phyloP scores from a whole-genome alignment of 2,797 vertebrate species.

The Hippopotamyrus pictus region DNA sequence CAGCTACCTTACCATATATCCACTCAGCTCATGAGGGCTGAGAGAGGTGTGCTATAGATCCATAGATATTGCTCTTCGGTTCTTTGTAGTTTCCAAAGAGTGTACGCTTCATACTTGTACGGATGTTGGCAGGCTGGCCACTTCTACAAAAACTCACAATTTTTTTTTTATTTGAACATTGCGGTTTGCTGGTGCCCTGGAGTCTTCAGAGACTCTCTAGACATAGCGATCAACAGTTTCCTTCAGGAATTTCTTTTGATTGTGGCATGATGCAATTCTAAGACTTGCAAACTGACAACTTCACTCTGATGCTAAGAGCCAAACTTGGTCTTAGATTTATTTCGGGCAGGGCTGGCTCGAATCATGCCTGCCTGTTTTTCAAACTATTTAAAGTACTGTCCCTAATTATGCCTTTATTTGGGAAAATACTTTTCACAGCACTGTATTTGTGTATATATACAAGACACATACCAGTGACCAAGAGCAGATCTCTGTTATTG shows the following conservation, averaged over 20 bases:
- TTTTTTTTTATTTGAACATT: neutral
- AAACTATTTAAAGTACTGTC: neutral
- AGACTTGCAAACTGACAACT: neutral
- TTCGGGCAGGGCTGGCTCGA: neutral
- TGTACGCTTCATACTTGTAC: neutral
- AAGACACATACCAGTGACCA: neutral
- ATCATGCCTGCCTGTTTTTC: neutral
- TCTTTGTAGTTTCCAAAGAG: neutral
- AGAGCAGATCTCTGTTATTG: neutral
- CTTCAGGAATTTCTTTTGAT: neutral
- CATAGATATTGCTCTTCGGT: neutral
- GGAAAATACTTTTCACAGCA: neutral
- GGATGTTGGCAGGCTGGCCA: neutral
- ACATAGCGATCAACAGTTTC: neutral
- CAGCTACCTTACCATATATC: neutral
- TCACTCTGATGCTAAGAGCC: neutral
- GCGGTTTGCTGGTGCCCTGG: neutral
- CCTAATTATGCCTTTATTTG: neutral
- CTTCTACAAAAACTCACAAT: neutral
- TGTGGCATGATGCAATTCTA: neutral
- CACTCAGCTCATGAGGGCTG: neutral
- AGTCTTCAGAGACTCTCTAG: neutral
- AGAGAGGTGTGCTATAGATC: neutral
- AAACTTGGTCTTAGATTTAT: neutral
- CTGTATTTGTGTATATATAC: neutral